A percentile compares a stretch with the other conserved stretches of the same genome.
Conservation (phyloP, 2,113 vertebrate genomes). For the Choloepus hoffmanni region DNA sequence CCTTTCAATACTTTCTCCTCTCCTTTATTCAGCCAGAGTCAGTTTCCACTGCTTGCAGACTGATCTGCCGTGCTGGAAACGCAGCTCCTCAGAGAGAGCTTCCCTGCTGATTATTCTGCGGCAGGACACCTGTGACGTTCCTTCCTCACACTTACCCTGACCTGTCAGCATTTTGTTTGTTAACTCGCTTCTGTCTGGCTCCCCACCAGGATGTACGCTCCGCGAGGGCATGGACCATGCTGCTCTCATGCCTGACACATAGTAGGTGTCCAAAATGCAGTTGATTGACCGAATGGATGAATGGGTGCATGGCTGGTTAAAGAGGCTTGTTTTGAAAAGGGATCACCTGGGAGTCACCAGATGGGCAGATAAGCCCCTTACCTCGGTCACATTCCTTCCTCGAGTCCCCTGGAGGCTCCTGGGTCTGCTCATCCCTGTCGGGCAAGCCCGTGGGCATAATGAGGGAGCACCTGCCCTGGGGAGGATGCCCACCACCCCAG, state of each 20-base stretch:
- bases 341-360: not conserved
- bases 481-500: not conserved
- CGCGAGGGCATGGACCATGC: fast-evolving
- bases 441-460: not conserved
- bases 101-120: not conserved
- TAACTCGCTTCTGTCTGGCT: not conserved
- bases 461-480: not conserved
- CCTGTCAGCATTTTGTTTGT: not conserved
- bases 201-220: not conserved
- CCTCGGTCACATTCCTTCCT: not conserved
- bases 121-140: not conserved
- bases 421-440: not conserved
- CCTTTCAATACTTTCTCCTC: not conserved
- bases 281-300: not conserved
- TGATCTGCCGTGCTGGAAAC: no score
- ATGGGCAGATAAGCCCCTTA: not conserved
- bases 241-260: not conserved
- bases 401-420: not conserved
- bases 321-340: not conserved
- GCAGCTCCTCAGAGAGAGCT: not conserved
- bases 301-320: no score
- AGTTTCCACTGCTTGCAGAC: not conserved
- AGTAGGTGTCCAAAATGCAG: not conserved
- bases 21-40: not conserved
- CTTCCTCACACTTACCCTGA: not conserved